Percentiles rank a stretch among this genome's conserved stretches.
Conservation (phyloP, 1,140 invertebrate genomes). For the Parasteatoda tepidariorum region DNA sequence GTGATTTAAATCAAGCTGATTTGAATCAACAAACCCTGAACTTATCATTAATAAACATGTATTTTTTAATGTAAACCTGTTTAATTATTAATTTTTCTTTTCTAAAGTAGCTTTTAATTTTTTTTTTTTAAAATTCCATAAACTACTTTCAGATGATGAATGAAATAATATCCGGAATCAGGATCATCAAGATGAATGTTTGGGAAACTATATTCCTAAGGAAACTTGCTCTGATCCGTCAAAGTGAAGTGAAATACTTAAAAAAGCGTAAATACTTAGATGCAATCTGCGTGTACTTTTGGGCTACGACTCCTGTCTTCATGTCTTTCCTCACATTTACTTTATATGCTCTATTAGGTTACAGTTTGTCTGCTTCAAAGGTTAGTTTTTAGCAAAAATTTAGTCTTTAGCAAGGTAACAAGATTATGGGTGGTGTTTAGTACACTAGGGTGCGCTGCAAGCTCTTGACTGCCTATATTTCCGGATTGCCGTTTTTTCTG, state of each 20-base stretch:
- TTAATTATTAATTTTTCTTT: no score
- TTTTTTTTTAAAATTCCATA: no score
- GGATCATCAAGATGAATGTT: conserved; percentile 90
- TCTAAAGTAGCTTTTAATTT: no score
- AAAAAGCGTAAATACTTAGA: conserved; percentile 94
- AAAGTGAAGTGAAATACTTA: conserved; percentile 80
- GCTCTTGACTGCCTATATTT: no score
- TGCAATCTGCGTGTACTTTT: conserved; percentile 98
- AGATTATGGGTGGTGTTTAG: no score
- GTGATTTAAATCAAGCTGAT: no score
- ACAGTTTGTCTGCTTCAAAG: conserved; percentile 84
- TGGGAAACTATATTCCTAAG: conserved; percentile 91
- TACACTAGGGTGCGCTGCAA: no score
- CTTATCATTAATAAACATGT: no score
- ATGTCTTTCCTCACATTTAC: conserved; percentile 93
- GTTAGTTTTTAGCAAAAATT: conserved; percentile 74
- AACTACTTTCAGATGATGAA: conserved; percentile 77
- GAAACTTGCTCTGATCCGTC: conserved; percentile 73
- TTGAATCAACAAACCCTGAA: no score
- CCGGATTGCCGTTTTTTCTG: no score
- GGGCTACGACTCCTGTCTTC: conserved; percentile 97
- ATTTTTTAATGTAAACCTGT: no score
- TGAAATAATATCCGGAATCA: conserved; percentile 88
- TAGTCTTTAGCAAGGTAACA: no score
- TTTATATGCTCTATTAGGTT: conserved; percentile 84